These are phyloP conservation scores for Barypeithes pellucidus DNA, from an alignment of 2,888 invertebrate species.

Conservation along the genomic window DNA sequence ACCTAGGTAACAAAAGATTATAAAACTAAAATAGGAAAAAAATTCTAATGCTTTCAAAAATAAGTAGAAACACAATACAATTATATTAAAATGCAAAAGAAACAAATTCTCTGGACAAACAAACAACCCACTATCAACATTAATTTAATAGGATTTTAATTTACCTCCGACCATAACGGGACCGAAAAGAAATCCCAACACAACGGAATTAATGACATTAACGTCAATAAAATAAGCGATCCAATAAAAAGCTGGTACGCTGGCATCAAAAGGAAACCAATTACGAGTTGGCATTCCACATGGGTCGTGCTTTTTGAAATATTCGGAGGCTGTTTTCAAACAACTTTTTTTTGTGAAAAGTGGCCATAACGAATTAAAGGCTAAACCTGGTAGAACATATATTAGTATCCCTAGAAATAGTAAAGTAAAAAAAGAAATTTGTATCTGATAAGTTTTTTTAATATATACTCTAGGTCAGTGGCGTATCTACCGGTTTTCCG, in stretches of 20 bases:
- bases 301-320: conserved; percentile 33
- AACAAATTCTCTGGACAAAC: too few species aligned
- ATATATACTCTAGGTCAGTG: too few species aligned
- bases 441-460: too few species aligned
- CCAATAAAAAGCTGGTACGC: conserved; percentile 22
- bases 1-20: too few species aligned
- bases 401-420: conserved; percentile 19
- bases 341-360: conserved; percentile 27
- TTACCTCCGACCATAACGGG: conserved; percentile 21
- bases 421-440: too few species aligned
- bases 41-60: too few species aligned
- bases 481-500: too few species aligned
- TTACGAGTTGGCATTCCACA: conserved; percentile 40
- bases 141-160: neutral
- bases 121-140: too few species aligned
- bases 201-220: conserved; percentile 17
- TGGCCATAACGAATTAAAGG: conserved; percentile 26
- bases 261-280: conserved; percentile 37
- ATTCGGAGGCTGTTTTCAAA: conserved; percentile 20
- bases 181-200: conserved; percentile 26
- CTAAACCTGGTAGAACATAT: conserved; percentile 21
- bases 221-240: conserved; percentile 28
- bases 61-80: too few species aligned
- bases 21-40: too few species aligned
- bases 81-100: too few species aligned